Conservation (phyloP, 1,140 invertebrate species). For the Pachypeltis micranthus region DNA sequence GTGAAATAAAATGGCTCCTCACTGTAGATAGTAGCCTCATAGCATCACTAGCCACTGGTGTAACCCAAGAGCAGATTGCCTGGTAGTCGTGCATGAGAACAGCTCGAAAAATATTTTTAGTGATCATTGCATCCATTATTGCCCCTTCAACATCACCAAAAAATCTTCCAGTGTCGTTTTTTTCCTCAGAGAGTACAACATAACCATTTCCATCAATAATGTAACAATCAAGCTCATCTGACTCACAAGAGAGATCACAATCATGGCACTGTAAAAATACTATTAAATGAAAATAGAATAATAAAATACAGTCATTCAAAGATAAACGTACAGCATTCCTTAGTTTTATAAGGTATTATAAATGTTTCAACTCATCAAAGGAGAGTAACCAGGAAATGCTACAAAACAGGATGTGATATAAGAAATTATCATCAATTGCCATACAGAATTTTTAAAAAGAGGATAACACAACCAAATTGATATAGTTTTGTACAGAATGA, state of each 20-base stretch:
- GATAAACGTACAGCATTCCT: too few relatives aligned
- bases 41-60: conserved; percentile 32
- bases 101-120: conserved; percentile 57
- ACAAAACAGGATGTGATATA: too few relatives aligned
- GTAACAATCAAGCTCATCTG: conserved; percentile 59
- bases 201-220: conserved; percentile 83
- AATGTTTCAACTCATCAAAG: too few relatives aligned
- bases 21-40: neutral
- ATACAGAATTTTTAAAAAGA: too few relatives aligned
- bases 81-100: conserved; percentile 78
- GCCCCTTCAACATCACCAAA: conserved; percentile 72
- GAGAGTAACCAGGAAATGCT: too few relatives aligned
- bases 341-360: too few relatives aligned
- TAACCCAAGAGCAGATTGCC: conserved; percentile 49
- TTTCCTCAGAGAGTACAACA: conserved; percentile 60
- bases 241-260: conserved; percentile 36
- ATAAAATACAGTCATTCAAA: too few relatives aligned
- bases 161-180: conserved; percentile 62
- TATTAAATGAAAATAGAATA: too few relatives aligned
- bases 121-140: conserved; percentile 64
- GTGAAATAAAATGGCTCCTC: too few relatives aligned
- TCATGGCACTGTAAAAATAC: conserved; percentile 17
- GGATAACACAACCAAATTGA: too few relatives aligned
- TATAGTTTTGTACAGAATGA: too few relatives aligned
- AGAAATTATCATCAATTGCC: too few relatives aligned